phyloP scores from a whole-genome alignment of 2,888 invertebrate species.

The Mythimna ferrago region DNA sequence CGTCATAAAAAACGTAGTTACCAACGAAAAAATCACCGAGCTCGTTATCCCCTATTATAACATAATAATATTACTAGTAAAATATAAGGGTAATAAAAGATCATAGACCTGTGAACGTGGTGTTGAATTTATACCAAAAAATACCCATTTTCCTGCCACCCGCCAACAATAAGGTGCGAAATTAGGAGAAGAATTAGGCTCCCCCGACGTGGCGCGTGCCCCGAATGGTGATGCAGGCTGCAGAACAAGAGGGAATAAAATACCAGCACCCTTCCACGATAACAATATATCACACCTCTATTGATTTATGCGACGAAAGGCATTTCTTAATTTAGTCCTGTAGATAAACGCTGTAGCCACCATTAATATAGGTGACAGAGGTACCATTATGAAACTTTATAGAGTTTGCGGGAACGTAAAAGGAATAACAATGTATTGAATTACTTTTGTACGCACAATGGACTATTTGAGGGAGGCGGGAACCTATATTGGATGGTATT shows the following conservation, averaged over 20 bases:
- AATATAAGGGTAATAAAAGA: conserved; percentile 65
- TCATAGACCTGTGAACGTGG: conserved; percentile 72
- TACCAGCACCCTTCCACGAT: conserved; percentile 67
- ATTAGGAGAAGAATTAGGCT: conserved; percentile 89
- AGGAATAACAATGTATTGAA: conserved; percentile 69
- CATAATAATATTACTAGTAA: conserved; percentile 45
- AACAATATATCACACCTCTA: conserved; percentile 72
- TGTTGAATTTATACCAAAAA: conserved; percentile 77
- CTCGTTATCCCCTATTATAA: conserved; percentile 47
- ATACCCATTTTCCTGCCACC: conserved; percentile 84
- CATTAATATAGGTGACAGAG: conserved; percentile 67
- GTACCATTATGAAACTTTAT: conserved; percentile 72
- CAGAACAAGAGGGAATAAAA: conserved; percentile 65
- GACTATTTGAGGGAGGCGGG: conserved; percentile 58
- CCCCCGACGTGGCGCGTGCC: conserved; percentile 83
- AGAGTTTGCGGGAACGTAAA: conserved; percentile 64
- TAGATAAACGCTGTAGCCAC: conserved; percentile 66
- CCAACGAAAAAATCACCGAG: conserved; percentile 16
- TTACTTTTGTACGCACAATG: conserved; percentile 64
- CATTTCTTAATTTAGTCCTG: conserved; percentile 77
- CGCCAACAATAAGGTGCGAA: conserved; percentile 89
- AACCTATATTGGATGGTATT: conserved; percentile 60
- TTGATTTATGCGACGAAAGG: conserved; percentile 77
- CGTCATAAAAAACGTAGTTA: conserved; percentile 13
- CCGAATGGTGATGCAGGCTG: conserved; percentile 80